Conservation (phyloP, 92 coral and sea anemone species). For the Montipora capitata region DNA sequence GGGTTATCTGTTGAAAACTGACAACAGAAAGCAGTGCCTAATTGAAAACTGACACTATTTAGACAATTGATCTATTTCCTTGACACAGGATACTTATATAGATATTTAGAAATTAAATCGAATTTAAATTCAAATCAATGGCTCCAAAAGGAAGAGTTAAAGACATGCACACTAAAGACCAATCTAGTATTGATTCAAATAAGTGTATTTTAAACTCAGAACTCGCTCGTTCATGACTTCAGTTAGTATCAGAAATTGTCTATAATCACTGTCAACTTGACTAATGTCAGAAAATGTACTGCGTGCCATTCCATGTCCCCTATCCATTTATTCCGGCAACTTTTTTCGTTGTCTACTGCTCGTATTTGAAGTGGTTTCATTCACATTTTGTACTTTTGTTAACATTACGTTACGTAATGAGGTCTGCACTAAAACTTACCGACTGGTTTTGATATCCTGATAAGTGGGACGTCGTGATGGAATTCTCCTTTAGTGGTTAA, state of each 20-base stretch:
- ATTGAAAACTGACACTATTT: neutral
- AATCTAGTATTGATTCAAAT: slow-evolving; percentile 7
- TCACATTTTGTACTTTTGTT: neutral
- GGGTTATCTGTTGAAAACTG: neutral
- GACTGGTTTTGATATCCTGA: slow-evolving; percentile 2
- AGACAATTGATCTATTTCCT: neutral
- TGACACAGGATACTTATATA: neutral
- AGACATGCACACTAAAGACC: neutral
- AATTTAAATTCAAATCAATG: neutral
- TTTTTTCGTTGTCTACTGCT: neutral
- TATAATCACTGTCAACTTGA: neutral
- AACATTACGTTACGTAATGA: neutral
- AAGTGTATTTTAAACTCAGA: slow-evolving; percentile 10
- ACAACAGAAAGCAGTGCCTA: neutral
- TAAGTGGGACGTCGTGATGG: slow-evolving; percentile 1
- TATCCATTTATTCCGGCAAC: neutral
- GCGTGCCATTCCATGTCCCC: neutral
- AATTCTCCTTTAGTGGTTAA: slow-evolving; percentile 10
- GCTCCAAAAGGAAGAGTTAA: neutral
- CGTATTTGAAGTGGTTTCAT: neutral
- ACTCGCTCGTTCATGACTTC: neutral
- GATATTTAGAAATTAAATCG: neutral
- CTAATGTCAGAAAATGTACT: slow-evolving; percentile 4
- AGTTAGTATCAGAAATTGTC: neutral
- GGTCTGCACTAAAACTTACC: neutral